Base-by-base conservation (phyloP, 1,140 invertebrate genomes). In the Hylyphantes graminicola region DNA sequence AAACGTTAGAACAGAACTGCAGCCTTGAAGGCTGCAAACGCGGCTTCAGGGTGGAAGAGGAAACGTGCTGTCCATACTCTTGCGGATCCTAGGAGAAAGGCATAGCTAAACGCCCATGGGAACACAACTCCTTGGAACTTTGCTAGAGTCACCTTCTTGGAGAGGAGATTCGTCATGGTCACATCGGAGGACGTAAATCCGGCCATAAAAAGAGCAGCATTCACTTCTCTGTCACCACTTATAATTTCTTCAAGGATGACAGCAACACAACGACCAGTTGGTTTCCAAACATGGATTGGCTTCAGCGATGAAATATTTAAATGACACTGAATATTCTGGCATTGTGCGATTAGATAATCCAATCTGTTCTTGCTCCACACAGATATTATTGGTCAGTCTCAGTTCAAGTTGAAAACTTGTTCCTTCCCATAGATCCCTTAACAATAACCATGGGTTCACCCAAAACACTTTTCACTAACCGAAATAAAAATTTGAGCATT, bases 151-250 rank as follows among this genome's bases (percentile, higher is more conserved):
- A 95, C 91, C 85, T 92, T 91, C 85, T 92, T 92, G n/a, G 70
- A 79, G 10, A 96, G 88, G 15, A 98, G 89, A 91, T 98, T 97
- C 87, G 95, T 94, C 94, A 97, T 96, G 0, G 95, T 96, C 0
- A 98, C 92, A 90, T 98, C 97, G 91, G 94, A 96, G 8, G 96
- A 88, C 88, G 96, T 93, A 89, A 99, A 99, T 75, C 97, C 96
- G 21, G 95, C 96, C 91, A 94, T 92, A 85, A 94, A 91, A n/a
- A 99, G 92, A 12, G 96, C 93, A n/a, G 96, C 96, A 11, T 95
- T 94, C 97, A 99, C 99, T 92, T 99, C 98, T 77, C 97, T 91
- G 89, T 99, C 98, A 57, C 97, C 97, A 89, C 99, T 99, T 53
- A 93, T 95, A 86, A 98, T 98, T 93, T 99, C 98, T 91, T 99